A percentile compares a stretch with the other conserved stretches of the same genome.
Evolutionary conservation across 2,113 vertebrate genomes (phyloP).

Genomic region (Lucifuga dentata): DNA sequence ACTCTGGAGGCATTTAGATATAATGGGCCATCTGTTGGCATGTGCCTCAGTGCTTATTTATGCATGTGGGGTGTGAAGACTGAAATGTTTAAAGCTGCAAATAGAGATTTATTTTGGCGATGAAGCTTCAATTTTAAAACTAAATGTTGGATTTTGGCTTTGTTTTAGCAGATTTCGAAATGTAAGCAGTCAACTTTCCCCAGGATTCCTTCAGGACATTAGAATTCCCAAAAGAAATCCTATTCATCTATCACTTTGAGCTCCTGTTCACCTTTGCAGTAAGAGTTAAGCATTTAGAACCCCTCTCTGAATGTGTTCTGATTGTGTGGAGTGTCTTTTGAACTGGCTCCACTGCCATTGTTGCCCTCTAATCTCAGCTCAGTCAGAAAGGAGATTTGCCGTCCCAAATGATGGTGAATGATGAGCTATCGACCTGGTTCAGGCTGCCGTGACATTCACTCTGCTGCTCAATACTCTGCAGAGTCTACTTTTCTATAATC

Average conservation of each 20-base stretch:
- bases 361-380: constrained; percentile 42
- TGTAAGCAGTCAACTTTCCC: constrained; percentile 7
- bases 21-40: constrained; percentile 35
- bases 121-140: constrained; percentile 17
- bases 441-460: constrained; percentile 38
- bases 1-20: constrained; percentile 14
- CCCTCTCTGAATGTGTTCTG: constrained; percentile 21
- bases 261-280: not conserved
- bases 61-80: constrained; percentile 21
- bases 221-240: not conserved
- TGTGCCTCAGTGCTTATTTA: constrained; percentile 15
- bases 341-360: constrained; percentile 23
- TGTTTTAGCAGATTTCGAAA: constrained; percentile 4
- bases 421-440: constrained; percentile 70
- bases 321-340: constrained; percentile 36
- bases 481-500: constrained; percentile 43
- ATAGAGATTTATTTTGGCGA: constrained; percentile 36
- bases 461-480: constrained; percentile 44
- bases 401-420: constrained; percentile 60
- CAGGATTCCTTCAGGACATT: not conserved
- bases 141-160: not conserved
- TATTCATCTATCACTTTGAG: not conserved
- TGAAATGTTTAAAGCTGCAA: constrained; percentile 22
- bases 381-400: constrained; percentile 54
- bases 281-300: constrained; percentile 5